Evolutionary conservation across 2,113 vertebrate genomes (phyloP), one percentile per base, ranked within the genome.

Genomic region (Sphaerodactylus townsendi): DNA sequence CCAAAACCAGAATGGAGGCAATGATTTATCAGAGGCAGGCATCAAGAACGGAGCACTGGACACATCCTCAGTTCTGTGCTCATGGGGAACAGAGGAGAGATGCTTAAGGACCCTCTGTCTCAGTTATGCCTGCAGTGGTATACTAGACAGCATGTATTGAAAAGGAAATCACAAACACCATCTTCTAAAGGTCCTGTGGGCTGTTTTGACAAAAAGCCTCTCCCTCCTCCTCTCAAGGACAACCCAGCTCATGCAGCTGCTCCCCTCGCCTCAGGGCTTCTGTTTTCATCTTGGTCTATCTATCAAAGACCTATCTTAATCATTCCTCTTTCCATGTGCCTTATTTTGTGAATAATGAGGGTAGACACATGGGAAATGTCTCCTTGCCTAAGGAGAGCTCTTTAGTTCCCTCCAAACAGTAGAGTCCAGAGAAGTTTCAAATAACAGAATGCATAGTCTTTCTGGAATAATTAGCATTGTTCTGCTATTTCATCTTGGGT

Each of bases 361-460:
- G 82, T 75, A 88, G 72, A 80, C 92, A 91, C 92, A 88, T 90
- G 85, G 88, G 86, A 88, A 92, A 83, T 77, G 89, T 93, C 85
- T 64, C 84, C 78, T 86, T 80, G 81, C 86, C 93, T 86, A 80
- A 74, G 82, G 73, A 81, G 72, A 84, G 65, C 82, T 91, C 84
- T 89, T 53, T 74, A 86, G 46, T 87, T 76, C 84, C 87, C 75
- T 41, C 41, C 19, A 0, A 79, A 50, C 73, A 85, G 72, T 3
- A 7, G 68, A 85, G 81, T 85, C 79, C 84, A 91, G 78, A 87
- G 87, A 91, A 77, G 79, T 72, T 9, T 1, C 1, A 83, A 86
- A 62, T 90, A 89, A 88, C 79, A 74, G 78, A 87, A 85, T 80
- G 85, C 2, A 17, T 33, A 21, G 64, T 64, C 5, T 44, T 78